These are phyloP conservation scores for Lasiurus cinereus DNA, from an alignment of 2,113 vertebrate genomes.

Conservation along the genomic window DNA sequence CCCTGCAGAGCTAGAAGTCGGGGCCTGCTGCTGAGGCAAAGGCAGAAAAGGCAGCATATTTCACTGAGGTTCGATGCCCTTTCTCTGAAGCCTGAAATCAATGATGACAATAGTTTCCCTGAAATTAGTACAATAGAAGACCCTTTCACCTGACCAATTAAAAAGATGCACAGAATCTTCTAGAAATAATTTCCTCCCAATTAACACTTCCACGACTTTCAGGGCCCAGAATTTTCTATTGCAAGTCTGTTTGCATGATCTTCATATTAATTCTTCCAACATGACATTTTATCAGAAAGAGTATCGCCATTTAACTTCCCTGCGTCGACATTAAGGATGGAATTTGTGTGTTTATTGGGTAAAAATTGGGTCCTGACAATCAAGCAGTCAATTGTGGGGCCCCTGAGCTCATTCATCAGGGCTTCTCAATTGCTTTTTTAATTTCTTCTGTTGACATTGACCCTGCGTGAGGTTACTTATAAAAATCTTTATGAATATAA, in stretches of 20 bases:
- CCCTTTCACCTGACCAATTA: not conserved
- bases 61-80: not conserved
- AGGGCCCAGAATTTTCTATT: conserved; percentile 39
- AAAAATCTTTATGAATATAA: conserved; percentile 76
- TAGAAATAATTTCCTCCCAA: conserved; percentile 33
- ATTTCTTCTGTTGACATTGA: conserved; percentile 80
- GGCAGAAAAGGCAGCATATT: not conserved
- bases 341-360: conserved; percentile 70
- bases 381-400: conserved; percentile 32
- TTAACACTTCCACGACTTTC: conserved; percentile 49
- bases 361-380: conserved; percentile 74
- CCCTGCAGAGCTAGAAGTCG: not conserved
- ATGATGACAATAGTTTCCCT: not conserved
- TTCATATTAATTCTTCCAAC: conserved; percentile 70
- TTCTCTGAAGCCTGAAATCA: not conserved
- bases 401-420: conserved; percentile 53
- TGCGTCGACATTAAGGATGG: conserved; percentile 69
- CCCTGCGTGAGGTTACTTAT: conserved; percentile 73
- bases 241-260: not conserved
- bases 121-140: not conserved
- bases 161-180: not conserved
- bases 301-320: conserved; percentile 64
- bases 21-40: not conserved
- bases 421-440: conserved; percentile 75
- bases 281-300: conserved; percentile 72